phyloP scores from a whole-genome alignment of 2,888 invertebrate species.

The Steinernema scapterisci region DNA sequence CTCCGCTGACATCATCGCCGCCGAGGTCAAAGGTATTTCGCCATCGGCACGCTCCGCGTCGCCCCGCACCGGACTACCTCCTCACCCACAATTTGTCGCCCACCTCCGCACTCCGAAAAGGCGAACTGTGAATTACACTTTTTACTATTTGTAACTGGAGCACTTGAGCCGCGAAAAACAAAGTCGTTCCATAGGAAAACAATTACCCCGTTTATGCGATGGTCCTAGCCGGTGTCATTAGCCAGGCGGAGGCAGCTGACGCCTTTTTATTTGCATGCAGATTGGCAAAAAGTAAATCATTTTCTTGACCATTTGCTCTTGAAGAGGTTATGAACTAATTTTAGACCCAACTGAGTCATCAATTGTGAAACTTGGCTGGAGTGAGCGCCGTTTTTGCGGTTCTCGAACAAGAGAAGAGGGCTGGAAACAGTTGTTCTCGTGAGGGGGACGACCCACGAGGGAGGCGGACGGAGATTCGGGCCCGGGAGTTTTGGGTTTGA shows the following conservation, averaged over 20 bases:
- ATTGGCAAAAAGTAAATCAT: too few relatives aligned
- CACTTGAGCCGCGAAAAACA: background rate
- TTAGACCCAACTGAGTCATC: background rate
- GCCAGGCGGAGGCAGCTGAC: too few relatives aligned
- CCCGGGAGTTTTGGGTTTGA: slow-evolving; percentile 26
- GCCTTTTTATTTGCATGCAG: too few relatives aligned
- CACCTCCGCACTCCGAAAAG: background rate
- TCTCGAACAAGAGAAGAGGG: background rate
- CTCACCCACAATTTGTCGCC: background rate
- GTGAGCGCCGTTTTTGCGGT: background rate
- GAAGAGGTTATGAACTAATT: background rate
- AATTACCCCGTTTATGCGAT: background rate
- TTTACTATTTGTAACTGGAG: background rate
- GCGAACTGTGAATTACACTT: background rate
- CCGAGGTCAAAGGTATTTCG: background rate
- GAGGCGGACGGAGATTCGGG: background rate
- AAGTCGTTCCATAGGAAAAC: background rate
- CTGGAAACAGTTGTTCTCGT: slow-evolving; percentile 15
- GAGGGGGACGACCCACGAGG: slow-evolving; percentile 4
- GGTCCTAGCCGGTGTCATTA: too few relatives aligned
- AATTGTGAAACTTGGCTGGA: background rate
- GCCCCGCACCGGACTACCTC: too few relatives aligned
- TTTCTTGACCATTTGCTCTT: background rate
- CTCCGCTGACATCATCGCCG: background rate
- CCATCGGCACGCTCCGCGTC: background rate